Base-by-base conservation (phyloP, 2,888 invertebrate species). In the Lacanobia wlatinum region DNA sequence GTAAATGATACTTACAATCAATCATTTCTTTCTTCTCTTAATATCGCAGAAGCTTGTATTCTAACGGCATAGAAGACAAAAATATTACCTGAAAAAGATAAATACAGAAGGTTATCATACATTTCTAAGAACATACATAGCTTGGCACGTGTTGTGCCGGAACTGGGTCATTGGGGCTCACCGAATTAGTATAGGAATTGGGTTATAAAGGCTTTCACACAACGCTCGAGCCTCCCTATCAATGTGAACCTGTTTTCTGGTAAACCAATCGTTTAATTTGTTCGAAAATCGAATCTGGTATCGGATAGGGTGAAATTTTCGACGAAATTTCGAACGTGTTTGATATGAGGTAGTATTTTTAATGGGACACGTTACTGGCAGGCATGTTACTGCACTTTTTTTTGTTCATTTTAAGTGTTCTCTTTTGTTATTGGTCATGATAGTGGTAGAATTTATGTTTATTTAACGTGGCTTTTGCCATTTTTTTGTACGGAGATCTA, bases 81-180 rank as follows among this genome's bases (percentile, higher is more conserved):
- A 66, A 61, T 75, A 71, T 85, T 89, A 88, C 88, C 88, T 89
- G 88, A 38, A 88, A 88, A 80, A 80, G 86, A 73, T 78, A 73
- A 76, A 75, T 76, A 76, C 14, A 68, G 18, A 73, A 58, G 16
- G 43, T 83, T 76, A 84, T 64, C 60, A 76, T 66, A 62, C 23
- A 73, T 62, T 69, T 73, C 48, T 16, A 66, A 81, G 63, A 66
- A 76, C 70, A 72, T 34, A 64, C 34, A 6, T 46, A 66, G 50
- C 16, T 56, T 21, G 40, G 67, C 78, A 81, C 83, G 78, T 76
- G 71, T 80, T 75, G 56, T 73, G 52, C 23, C 55, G 16, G 58
- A 85, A 84, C 72, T 82, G 77, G 82, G 83, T 84, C 77, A 77
- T 55, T 48, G 55, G 66, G 64, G 69, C 48, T 80, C 75, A 77